These are phyloP conservation scores for Meriones psammophilus DNA, from an alignment of 2,797 vertebrate genomes.

Conservation along the genomic window DNA sequence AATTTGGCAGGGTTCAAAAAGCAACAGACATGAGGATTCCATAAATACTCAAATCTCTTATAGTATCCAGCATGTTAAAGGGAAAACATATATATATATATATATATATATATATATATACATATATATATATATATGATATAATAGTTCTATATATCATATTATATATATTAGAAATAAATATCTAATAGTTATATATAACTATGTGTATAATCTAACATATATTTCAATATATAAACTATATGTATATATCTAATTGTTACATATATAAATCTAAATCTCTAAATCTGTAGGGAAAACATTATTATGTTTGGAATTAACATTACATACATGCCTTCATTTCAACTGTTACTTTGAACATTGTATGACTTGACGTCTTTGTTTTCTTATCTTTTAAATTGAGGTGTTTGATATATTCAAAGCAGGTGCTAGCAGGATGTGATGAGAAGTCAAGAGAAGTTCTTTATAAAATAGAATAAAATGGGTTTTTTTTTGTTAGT, in stretches of 20 bases:
- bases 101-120: too few relatives aligned
- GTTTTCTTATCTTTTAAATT: slow-evolving; percentile 15
- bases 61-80: not conserved
- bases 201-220: too few relatives aligned
- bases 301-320: not conserved
- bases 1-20: slow-evolving; percentile 49
- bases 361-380: not conserved
- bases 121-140: too few relatives aligned
- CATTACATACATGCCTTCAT: not conserved
- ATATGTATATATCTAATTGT: not conserved
- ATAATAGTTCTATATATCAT: too few relatives aligned
- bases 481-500: not conserved
- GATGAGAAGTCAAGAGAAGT: not conserved
- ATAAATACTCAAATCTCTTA: slow-evolving; percentile 40
- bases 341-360: not conserved
- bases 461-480: not conserved
- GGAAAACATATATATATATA: not conserved
- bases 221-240: too few relatives aligned
- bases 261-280: not conserved
- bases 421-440: not conserved
- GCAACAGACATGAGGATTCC: not conserved
- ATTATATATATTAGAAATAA: too few relatives aligned
- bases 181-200: too few relatives aligned
- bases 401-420: not conserved
- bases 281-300: not conserved